A percentile compares a stretch with the other conserved stretches of the same genome.
These are phyloP conservation scores for Cromileptes altivelis DNA, from an alignment of 2,113 vertebrate species.

Conservation along the genomic window DNA sequence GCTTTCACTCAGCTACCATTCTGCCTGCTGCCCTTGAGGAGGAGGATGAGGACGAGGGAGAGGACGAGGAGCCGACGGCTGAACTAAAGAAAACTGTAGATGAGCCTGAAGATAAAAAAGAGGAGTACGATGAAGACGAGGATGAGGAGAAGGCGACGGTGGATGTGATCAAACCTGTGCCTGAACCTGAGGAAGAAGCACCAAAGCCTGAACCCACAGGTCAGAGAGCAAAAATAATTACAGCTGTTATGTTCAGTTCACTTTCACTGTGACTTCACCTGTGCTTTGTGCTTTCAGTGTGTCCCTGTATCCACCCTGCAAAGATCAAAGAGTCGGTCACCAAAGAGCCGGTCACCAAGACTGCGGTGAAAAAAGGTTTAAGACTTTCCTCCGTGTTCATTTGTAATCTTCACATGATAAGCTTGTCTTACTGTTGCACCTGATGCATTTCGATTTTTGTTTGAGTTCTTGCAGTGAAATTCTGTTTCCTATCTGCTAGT, in stretches of 20 bases:
- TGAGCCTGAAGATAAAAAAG: constrained; percentile 48
- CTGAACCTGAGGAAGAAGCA: constrained; percentile 42
- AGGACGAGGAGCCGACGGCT: background rate
- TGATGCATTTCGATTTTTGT: background rate
- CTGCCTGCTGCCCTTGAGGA: constrained; percentile 1
- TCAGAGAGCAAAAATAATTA: constrained; percentile 10
- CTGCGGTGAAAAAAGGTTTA: constrained; percentile 63
- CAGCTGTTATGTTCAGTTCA: background rate
- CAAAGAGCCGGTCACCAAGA: constrained; percentile 12
- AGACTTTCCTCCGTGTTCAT: background rate
- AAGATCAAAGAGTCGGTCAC: constrained; percentile 8
- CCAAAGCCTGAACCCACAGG: constrained; percentile 44
- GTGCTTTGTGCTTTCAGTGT: constrained; percentile 56
- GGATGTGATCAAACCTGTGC: constrained; percentile 64
- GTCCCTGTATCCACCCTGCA: constrained; percentile 65
- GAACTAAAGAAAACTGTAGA: constrained; percentile 31
- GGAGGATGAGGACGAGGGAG: constrained; percentile 6
- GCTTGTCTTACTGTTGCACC: too few species aligned
- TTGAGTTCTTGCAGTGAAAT: background rate
- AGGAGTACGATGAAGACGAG: constrained; percentile 54
- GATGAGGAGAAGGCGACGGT: constrained; percentile 56
- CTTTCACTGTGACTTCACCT: background rate
- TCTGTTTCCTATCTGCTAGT: background rate
- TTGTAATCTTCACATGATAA: too few species aligned
- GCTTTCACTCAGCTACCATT: constrained; percentile 21